Base-by-base conservation (phyloP, 2,888 invertebrate genomes). In the Neoascia interrupta region DNA sequence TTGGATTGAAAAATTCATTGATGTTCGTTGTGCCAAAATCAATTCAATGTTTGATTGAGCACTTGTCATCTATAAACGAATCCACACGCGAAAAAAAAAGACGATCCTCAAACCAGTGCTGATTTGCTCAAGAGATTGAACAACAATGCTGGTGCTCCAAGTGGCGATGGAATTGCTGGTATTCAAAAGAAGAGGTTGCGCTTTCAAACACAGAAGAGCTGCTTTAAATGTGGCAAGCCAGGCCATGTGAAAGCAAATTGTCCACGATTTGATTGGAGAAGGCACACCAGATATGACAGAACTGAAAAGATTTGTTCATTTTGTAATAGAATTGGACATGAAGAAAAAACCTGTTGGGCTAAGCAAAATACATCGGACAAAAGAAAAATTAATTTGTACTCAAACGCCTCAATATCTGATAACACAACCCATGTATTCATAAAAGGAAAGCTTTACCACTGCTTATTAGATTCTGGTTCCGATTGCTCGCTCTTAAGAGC, bases 401-500 rank as follows among this genome's bases (percentile, higher is more conserved):
- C 5, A 5, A 8, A 8, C 8, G 8, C 8, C 5, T 5, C 8
- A 8, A 8, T 26, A 4, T 8, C 26, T 8, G 26, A 26, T 5
- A 26, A 26, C 8, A 26, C 4, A 8, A 26, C 26, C 26, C 4
- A 5, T 4, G 26, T 26, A 26, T 26, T 8, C 16, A 10, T 63
- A 18, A 6, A 0, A 1, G 51, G 41, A 5, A 63, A 51, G n/a
- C 10, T 18, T 13, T 53, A 53, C 43, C 8, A 34, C 19, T 64
- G 43, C 16, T 53, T 64, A 5, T 36, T 43, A 18, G 64, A 54
- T 8, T 34, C 53, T 10, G 45, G 64, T 1, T 64, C 64, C 3
- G 64, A 64, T 8, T 23, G 28, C 18, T 64, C 53, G 0, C 26
- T 54, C 5, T 43, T 64, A 15, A 64, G 64, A 16, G 45, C 64